phyloP scores from a whole-genome alignment of 2,113 vertebrate genomes.

The Strigops habroptila region DNA sequence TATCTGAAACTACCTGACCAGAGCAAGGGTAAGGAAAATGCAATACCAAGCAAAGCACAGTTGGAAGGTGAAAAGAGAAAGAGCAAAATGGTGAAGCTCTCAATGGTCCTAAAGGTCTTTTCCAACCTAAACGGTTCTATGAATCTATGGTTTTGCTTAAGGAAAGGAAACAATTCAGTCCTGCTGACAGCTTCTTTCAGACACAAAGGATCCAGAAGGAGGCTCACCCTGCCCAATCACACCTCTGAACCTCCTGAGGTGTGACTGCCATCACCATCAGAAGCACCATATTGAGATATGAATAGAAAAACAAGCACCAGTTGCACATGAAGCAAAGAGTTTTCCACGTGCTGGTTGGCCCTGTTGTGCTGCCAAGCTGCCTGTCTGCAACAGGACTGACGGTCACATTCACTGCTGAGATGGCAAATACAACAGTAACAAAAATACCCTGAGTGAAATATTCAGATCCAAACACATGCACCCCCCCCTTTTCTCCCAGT shows the following conservation, averaged over 20 bases:
- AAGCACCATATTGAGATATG: background rate
- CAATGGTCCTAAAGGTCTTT: background rate
- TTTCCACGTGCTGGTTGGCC: background rate
- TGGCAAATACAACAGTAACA: background rate
- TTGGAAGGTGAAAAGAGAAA: background rate
- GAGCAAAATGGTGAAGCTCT: background rate
- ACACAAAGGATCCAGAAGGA: background rate
- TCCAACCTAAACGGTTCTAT: background rate
- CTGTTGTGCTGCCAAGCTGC: background rate
- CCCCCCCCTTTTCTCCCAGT: background rate
- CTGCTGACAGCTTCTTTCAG: background rate
- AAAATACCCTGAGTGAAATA: background rate
- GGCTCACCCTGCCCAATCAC: background rate
- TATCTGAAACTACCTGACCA: conserved; percentile 16
- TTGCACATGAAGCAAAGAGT: background rate
- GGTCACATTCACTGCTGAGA: background rate
- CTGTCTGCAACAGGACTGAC: background rate
- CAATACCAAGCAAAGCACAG: background rate
- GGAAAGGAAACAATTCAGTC: background rate
- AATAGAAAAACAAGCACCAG: background rate
- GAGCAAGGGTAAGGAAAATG: background rate
- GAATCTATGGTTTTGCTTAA: background rate
- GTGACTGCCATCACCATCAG: background rate
- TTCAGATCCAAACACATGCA: background rate
- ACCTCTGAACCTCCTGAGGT: background rate